Percentiles rank a stretch among this genome's conserved stretches.
Evolutionary conservation across 2,797 vertebrate genomes (phyloP).

Genomic region (Gila robusta): DNA sequence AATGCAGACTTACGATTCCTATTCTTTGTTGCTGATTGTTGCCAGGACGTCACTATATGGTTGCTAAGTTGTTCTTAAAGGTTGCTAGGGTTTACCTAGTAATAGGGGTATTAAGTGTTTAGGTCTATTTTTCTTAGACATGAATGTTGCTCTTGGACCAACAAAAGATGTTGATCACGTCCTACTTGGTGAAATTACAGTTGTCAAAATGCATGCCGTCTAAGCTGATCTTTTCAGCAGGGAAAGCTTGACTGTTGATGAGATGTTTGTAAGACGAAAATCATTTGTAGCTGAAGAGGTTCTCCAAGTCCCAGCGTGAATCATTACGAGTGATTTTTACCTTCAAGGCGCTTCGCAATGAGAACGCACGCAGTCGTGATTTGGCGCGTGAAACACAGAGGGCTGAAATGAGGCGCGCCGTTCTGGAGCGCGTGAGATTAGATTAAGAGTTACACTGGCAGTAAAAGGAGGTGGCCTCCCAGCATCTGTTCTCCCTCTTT

Average conservation of each 20-base stretch:
- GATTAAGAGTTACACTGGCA: constrained; percentile 70
- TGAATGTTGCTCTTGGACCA: not conserved
- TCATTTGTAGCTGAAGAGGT: constrained; percentile 27
- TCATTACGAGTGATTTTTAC: constrained; percentile 41
- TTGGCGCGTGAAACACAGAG: not conserved
- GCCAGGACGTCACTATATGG: not conserved
- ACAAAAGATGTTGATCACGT: constrained; percentile 19
- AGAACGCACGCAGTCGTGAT: not conserved
- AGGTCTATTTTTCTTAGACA: not conserved
- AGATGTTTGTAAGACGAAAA: constrained; percentile 22
- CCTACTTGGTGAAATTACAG: not conserved
- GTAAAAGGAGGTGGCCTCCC: constrained; percentile 57
- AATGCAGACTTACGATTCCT: not conserved
- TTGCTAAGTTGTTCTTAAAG: not conserved
- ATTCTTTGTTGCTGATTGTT: not conserved
- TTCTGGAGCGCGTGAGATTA: constrained; percentile 36
- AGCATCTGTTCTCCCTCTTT: constrained; percentile 70
- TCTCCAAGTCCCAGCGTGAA: constrained; percentile 19
- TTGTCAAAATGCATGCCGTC: not conserved
- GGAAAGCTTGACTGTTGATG: constrained; percentile 48
- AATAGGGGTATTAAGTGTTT: not conserved
- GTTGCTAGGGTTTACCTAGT: not conserved
- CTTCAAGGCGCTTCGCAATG: not conserved
- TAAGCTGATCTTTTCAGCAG: constrained; percentile 46
- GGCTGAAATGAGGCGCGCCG: constrained; percentile 14